Conservation (phyloP, 2,888 invertebrate species). For the Fragum whitleyi region DNA sequence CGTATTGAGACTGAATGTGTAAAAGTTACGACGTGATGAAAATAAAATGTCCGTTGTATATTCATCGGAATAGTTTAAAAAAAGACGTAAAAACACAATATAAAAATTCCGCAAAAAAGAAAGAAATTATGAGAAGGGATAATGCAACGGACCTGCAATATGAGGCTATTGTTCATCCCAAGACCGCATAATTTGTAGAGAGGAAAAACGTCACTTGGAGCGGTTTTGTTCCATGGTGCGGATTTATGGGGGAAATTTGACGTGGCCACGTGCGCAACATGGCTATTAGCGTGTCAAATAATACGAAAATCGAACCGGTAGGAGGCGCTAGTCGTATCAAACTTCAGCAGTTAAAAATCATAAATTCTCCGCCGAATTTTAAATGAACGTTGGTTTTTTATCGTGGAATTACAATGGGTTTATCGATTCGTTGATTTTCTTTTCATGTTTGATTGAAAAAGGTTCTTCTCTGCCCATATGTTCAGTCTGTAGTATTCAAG, state of each 20-base stretch:
- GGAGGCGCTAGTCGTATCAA: conserved; percentile 13
- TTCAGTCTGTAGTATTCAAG: background rate
- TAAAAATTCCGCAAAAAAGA: too few relatives aligned
- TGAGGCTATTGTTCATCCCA: background rate
- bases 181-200: conserved; percentile 34
- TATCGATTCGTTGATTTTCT: conserved; percentile 13
- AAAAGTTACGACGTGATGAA: too few relatives aligned
- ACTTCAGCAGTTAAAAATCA: conserved; percentile 25
- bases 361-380: conserved; percentile 18
- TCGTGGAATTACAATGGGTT: conserved; percentile 5
- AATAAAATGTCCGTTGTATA: too few relatives aligned
- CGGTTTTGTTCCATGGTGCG: conserved; percentile 40
- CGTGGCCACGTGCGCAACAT: conserved; percentile 53
- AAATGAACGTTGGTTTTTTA: conserved; percentile 9
- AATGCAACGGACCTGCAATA: background rate
- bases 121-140: background rate
- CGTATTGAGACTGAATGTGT: too few relatives aligned
- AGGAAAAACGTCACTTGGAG: conserved; percentile 22
- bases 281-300: conserved; percentile 57
- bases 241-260: conserved; percentile 61
- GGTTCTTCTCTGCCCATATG: background rate
- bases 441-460: conserved; percentile 15
- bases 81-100: too few relatives aligned
- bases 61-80: too few relatives aligned
- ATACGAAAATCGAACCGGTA: conserved; percentile 37